Evolutionary conservation across 2,797 vertebrate genomes (phyloP).

Genomic region (Melanotaenia boesemani): DNA sequence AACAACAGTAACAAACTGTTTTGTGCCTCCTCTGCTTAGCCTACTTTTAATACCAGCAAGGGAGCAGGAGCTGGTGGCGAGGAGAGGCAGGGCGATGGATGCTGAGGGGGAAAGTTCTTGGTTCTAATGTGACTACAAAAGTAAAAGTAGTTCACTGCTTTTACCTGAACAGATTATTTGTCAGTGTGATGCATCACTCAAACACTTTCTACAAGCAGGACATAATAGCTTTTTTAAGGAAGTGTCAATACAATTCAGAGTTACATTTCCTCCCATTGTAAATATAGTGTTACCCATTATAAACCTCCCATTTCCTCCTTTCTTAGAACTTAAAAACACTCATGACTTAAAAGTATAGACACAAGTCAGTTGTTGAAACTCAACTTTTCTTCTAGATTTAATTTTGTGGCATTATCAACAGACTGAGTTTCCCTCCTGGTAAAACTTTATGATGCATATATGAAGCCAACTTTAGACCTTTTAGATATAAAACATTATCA

Average conservation of each 20-base stretch:
- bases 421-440: neutral
- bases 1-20: slow-evolving; percentile 57
- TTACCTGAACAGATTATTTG: slow-evolving; percentile 38
- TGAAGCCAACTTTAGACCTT: no score
- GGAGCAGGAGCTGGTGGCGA: slow-evolving; percentile 42
- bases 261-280: slow-evolving; percentile 50
- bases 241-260: slow-evolving; percentile 54
- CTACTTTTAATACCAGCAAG: slow-evolving; percentile 64
- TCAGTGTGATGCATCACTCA: slow-evolving; percentile 23
- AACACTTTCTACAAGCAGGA: slow-evolving; percentile 26
- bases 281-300: slow-evolving; percentile 48
- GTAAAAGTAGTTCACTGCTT: slow-evolving; percentile 39
- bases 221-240: slow-evolving; percentile 27
- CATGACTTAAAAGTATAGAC: slow-evolving; percentile 56
- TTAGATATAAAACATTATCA: neutral
- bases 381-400: slow-evolving; percentile 61
- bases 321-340: slow-evolving; percentile 16
- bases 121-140: slow-evolving; percentile 34
- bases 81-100: slow-evolving; percentile 31
- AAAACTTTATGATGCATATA: neutral
- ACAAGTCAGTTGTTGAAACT: slow-evolving; percentile 59
- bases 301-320: slow-evolving; percentile 19
- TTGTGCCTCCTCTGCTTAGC: slow-evolving; percentile 50
- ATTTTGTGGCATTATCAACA: slow-evolving; percentile 46
- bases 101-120: slow-evolving; percentile 33